Evolutionary conservation across 2,113 vertebrate species (phyloP).

Genomic region (Dipodomys stephensi): DNA sequence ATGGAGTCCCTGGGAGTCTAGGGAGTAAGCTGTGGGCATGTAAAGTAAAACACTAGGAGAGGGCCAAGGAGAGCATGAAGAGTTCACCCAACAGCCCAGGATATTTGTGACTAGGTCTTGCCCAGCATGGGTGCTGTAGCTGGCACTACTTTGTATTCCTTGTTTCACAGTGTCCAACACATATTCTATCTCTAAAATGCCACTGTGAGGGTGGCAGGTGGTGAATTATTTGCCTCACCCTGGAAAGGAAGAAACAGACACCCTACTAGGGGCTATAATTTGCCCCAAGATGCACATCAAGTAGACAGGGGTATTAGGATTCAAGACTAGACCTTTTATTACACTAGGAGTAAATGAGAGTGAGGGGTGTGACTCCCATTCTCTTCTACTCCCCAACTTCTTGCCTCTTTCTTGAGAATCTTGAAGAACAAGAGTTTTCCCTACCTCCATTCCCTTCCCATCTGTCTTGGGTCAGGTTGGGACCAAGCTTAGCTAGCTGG

Average conservation of each 20-base stretch:
- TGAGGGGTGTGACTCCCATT: neutral
- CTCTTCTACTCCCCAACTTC: neutral
- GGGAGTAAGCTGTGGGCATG: neutral
- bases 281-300: neutral
- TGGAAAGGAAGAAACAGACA: conserved; percentile 37
- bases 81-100: neutral
- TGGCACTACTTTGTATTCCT: neutral
- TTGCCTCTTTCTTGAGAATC: conserved; percentile 37
- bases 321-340: conserved; percentile 22
- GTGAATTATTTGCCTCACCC: conserved; percentile 20
- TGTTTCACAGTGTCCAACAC: neutral
- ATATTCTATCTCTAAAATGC: neutral
- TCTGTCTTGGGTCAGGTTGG: conserved; percentile 40
- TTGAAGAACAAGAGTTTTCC: neutral
- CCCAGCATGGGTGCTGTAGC: neutral
- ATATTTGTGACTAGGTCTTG: neutral
- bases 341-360: neutral
- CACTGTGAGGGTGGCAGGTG: neutral
- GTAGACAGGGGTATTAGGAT: neutral
- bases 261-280: neutral
- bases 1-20: neutral
- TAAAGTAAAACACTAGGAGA: conserved; percentile 29
- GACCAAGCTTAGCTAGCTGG: conserved; percentile 31
- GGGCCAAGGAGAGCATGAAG: neutral
- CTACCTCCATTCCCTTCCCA: neutral